Conservation (phyloP, 2,113 vertebrate species). For the Nettapus auritus region DNA sequence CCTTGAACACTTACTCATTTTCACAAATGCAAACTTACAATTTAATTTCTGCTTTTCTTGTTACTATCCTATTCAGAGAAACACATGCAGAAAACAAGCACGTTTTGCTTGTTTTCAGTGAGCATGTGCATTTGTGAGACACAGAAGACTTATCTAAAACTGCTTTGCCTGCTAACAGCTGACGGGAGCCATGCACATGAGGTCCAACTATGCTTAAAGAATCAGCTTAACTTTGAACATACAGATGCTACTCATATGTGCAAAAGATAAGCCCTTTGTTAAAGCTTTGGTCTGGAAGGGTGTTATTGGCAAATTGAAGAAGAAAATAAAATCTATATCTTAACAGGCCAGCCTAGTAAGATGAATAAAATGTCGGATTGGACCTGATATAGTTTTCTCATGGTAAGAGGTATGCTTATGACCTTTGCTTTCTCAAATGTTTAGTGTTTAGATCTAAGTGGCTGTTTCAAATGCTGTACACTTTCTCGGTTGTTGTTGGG, state of each 20-base stretch:
- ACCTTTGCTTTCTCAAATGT: slow-evolving; percentile 38
- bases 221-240: neutral
- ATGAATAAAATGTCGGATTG: neutral
- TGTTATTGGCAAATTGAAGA: neutral
- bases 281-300: neutral
- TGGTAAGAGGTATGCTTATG: neutral
- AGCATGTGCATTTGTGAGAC: neutral
- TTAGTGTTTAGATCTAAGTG: slow-evolving; percentile 7
- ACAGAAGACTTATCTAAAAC: neutral
- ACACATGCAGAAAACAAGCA: slow-evolving; percentile 33
- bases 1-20: slow-evolving; percentile 43
- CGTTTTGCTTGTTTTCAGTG: slow-evolving; percentile 3
- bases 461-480: neutral
- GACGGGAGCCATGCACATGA: neutral
- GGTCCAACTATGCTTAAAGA: neutral
- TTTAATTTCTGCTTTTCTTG: slow-evolving; percentile 40
- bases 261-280: neutral
- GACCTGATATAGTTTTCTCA: neutral
- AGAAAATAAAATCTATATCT: neutral
- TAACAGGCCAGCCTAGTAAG: neutral
- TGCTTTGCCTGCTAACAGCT: neutral
- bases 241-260: neutral
- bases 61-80: slow-evolving; percentile 37
- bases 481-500: neutral
- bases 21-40: slow-evolving; percentile 21